Base-by-base conservation (phyloP, 2,113 vertebrate genomes). In the Esox niger region DNA sequence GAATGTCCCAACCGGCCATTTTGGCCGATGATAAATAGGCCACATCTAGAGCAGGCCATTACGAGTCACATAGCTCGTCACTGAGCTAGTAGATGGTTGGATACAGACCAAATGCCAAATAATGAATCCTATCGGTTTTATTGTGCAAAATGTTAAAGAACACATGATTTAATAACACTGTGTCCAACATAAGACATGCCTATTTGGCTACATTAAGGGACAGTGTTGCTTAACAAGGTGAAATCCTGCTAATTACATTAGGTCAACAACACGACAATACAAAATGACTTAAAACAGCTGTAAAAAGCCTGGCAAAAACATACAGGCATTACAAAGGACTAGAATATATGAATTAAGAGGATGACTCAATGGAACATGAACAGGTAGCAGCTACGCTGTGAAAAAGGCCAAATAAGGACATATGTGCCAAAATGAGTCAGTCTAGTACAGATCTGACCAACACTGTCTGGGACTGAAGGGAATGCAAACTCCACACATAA, bases 371-470 rank as follows among this genome's bases (percentile, higher is more conserved):
- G 57, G 60, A 17, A 35, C 0, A 6, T 29, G 43, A 49, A 21
- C 15, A 17, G 29, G 52, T n/a, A 3, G 43, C 20, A 35, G 52
- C 27, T 49, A 27, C 11, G 1, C 29, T 23, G 0, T 32, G 11
- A 33, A 66, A n/a, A 66, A 46, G 64, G 60, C 80, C 82, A 76
- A 84, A 86, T 84, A 81, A 71, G 82, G 80, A 69, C 23, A 71
- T 47, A 23, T 64, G 27, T 33, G 1, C 63, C 57, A 20, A 52
- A 6, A 47, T 73, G 78, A 80, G 49, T 74, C 74, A 61, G 61
- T 52, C 27, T 1, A 4, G 13, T 43, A 4, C 4, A 43, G 35
- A 38, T 38, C 35, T 38, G 55, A 27, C 23, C 5, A 27, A 26
- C 54, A 27, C 11, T 15, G 26, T 57, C 25, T 57, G n/a, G n/a